Base-by-base conservation (phyloP, 2,888 invertebrate genomes). In the Prosapia bicincta region DNA sequence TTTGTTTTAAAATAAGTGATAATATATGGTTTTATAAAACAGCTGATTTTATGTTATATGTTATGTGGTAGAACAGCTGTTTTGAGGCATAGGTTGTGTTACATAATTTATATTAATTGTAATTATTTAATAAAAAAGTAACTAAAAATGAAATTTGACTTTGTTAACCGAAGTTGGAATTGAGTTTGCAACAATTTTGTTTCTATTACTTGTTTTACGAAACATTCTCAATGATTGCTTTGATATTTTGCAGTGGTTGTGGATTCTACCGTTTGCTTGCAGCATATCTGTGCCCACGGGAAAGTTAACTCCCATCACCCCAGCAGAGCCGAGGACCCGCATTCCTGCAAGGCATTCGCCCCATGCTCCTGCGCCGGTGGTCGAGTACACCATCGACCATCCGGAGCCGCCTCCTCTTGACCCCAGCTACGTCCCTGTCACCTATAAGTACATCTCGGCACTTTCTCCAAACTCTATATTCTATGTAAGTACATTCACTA, bases 401-500 rank as follows among this genome's bases (percentile, higher is more conserved):
- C 81, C 82, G 3, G 82, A 82, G 72, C 81, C 81, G 5, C 79
- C 81, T 10, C 82, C 82, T 13, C 73, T 82, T 13, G 80, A 81
- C 76, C 82, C 81, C 0, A 80, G 80, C 69, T 82, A 80, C 77
- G 80, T 80, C 26, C 81, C 80, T 24, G 54, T 79, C 26, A 74
- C 75, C 6, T 80, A 77, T 75, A 76, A 81, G 65, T 81, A 80
- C 75, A 78, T 82, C 71, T 78, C 80, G 26, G 81, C 81, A 13
- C 78, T 82, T 15, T 70, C 79, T 9, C 78, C 79, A 6, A 77
- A 79, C 71, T 76, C 79, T 10, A 78, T 80, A 28, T 68, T 78
- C 70, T 81, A 81, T 72, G 82, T 82, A 77, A 81, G 80, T 78
- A 1, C n/a, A n/a, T n/a, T n/a, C n/a, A n/a, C n/a, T n/a, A n/a